These are phyloP conservation scores for Poecile montanus DNA, from an alignment of 2,797 vertebrate genomes.

Conservation along the genomic window DNA sequence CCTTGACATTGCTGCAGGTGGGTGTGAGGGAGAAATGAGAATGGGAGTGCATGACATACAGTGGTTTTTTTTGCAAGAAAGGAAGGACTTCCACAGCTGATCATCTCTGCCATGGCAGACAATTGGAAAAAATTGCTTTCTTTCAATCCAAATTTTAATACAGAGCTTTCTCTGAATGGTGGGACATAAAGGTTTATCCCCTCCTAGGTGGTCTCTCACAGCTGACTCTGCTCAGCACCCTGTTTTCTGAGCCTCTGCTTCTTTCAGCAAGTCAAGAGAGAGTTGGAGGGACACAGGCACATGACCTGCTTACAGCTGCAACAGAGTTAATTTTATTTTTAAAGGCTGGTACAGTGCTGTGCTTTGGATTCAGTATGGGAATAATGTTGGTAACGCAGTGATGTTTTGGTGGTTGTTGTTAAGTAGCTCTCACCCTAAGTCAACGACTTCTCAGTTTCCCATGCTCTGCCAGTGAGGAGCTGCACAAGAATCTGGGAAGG, in stretches of 20 bases:
- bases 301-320: not conserved
- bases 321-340: not conserved
- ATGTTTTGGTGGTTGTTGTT: not conserved
- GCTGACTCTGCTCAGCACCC: not conserved
- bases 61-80: not conserved
- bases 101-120: not conserved
- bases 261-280: not conserved
- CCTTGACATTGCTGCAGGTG: not conserved
- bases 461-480: not conserved
- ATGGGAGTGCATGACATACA: accelerated
- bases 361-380: not conserved
- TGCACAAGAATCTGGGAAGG: not conserved
- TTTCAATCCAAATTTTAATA: not conserved
- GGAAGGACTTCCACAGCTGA: not conserved
- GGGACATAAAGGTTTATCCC: not conserved
- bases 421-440: not conserved
- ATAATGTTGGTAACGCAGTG: not conserved
- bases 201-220: not conserved
- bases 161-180: not conserved
- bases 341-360: not conserved
- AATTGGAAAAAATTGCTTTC: not conserved
- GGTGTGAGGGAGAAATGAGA: not conserved
- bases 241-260: not conserved
- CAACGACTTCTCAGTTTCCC: not conserved
- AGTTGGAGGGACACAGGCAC: not conserved